Percentiles rank a stretch among this genome's conserved stretches.
Conservation (phyloP, 2,113 vertebrate species). For the Gambusia affinis region DNA sequence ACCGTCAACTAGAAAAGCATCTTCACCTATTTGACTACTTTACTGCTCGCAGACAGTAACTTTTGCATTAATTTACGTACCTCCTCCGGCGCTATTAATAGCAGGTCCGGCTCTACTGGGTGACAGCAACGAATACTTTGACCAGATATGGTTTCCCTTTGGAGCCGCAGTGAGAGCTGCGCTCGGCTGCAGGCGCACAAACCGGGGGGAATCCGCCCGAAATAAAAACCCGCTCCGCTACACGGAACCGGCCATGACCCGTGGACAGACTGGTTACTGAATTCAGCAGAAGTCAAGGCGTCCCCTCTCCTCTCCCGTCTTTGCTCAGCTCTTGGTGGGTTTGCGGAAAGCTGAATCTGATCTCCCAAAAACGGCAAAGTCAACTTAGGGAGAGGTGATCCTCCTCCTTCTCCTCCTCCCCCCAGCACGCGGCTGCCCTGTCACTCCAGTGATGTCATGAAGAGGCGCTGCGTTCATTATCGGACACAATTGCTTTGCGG, state of each 20-base stretch:
- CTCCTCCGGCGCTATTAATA: slow-evolving; percentile 82
- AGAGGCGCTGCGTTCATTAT: slow-evolving; percentile 21
- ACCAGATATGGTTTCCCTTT: slow-evolving; percentile 88
- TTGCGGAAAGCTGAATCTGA: slow-evolving; percentile 43
- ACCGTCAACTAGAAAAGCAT: background rate
- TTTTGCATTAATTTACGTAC: slow-evolving; percentile 75
- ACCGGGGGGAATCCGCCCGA: slow-evolving; percentile 14
- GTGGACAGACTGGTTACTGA: slow-evolving; percentile 1
- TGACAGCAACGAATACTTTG: slow-evolving; percentile 88
- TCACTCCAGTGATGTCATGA: slow-evolving; percentile 76
- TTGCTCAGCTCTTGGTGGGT: slow-evolving; percentile 46
- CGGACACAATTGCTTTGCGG: slow-evolving; percentile 5
- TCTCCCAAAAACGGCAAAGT: slow-evolving; percentile 68
- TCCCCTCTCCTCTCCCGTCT: slow-evolving; percentile 74
- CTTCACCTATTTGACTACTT: slow-evolving; percentile 17
- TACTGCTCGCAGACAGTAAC: slow-evolving; percentile 9
- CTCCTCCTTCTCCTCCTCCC: slow-evolving; percentile 14
- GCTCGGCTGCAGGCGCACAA: slow-evolving; percentile 35
- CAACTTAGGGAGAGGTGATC: slow-evolving; percentile 58
- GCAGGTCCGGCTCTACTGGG: slow-evolving; percentile 76
- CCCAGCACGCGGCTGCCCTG: slow-evolving; percentile 50
- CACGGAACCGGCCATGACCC: slow-evolving; percentile 40
- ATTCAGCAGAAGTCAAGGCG: slow-evolving; percentile 17
- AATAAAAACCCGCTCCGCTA: slow-evolving; percentile 21
- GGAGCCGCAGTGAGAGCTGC: slow-evolving; percentile 55